Percentiles rank a stretch among this genome's conserved stretches.
Evolutionary conservation across 2,888 invertebrate genomes (phyloP).

Genomic region (Aphidoletes aphidimyza): DNA sequence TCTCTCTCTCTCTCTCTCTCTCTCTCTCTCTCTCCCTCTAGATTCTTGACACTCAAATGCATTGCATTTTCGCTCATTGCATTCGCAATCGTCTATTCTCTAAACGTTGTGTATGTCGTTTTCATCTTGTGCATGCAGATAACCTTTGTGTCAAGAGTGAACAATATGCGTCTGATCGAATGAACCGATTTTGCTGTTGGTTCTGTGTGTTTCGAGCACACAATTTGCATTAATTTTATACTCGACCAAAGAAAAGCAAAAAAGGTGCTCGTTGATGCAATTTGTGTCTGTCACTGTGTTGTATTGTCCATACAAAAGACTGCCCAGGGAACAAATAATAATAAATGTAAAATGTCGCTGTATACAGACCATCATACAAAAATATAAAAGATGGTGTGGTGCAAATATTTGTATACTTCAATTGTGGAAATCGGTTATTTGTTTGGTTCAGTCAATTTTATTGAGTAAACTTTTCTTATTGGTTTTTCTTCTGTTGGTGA

Average conservation of each 20-base stretch:
- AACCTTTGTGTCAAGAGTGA: constrained; percentile 16
- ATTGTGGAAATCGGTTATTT: not conserved
- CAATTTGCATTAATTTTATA: constrained; percentile 24
- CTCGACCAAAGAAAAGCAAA: not conserved
- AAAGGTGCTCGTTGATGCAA: not conserved
- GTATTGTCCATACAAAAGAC: constrained; percentile 25
- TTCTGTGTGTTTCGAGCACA: constrained; percentile 21
- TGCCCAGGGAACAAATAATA: constrained; percentile 23
- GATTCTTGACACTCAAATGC: too few species aligned
- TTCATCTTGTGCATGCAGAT: not conserved
- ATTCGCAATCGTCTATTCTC: not conserved
- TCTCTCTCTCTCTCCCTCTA: too few species aligned
- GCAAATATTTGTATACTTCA: constrained; percentile 39
- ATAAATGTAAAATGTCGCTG: not conserved
- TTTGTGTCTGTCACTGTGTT: constrained; percentile 43
- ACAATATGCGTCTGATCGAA: constrained; percentile 49
- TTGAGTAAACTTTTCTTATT: constrained; percentile 8
- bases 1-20: too few species aligned
- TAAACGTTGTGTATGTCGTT: not conserved
- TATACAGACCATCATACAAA: not conserved
- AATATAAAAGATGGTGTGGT: not conserved
- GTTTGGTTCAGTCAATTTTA: not conserved
- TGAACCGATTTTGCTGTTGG: not conserved
- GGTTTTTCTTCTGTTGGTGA: constrained; percentile 22
- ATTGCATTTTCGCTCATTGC: not conserved